Base-by-base conservation (phyloP, 2,797 vertebrate species). In the Melanotaenia pygmaea region DNA sequence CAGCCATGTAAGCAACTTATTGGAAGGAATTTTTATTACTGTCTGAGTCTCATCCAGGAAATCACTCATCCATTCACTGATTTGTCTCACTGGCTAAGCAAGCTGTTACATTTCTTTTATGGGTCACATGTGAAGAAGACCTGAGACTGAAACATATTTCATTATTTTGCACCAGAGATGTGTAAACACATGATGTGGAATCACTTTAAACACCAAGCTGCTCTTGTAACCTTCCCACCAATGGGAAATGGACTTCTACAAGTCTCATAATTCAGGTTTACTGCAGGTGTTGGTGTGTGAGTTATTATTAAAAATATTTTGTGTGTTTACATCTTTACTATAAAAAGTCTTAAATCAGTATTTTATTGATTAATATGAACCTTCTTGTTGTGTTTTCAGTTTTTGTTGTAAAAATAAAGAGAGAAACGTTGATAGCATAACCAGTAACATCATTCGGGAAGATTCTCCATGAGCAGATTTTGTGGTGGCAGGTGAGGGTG, bases 21-120 rank as follows among this genome's bases (percentile, higher is more conserved):
- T 40, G 64, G 35, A 65, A 65, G 50, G 64, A 54, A 65, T 54
- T 54, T 65, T 40, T 65, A 38, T 37, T 65, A 50, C 50, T 38
- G 64, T 7, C 64, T 65, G 62, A 51, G n/a, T 0, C 50, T 38
- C 32, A 54, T 65, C 50, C 64, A 40, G 64, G 37, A 28, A 38
- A 50, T 38, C 1, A 6, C 22, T 65, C 64, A 38, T 65, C 34
- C 10, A 1, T 20, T 65, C 22, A 28, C 0, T 0, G 24, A 6
- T 30, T 28, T 12, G 38, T 38, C 22, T 65, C 63, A 32, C 34
- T 5, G 34, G 37, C 10, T 34, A 22, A 18, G 22, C n/a, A 24
- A 32, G 24, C 32, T 18, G 47, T 38, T 65, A 37, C 11, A 53
- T 16, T 37, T 65, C 34, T 14, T 65, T 0, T 10, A 0, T 0